phyloP scores from a whole-genome alignment of 2,888 invertebrate species.

The Perdita meconis region DNA sequence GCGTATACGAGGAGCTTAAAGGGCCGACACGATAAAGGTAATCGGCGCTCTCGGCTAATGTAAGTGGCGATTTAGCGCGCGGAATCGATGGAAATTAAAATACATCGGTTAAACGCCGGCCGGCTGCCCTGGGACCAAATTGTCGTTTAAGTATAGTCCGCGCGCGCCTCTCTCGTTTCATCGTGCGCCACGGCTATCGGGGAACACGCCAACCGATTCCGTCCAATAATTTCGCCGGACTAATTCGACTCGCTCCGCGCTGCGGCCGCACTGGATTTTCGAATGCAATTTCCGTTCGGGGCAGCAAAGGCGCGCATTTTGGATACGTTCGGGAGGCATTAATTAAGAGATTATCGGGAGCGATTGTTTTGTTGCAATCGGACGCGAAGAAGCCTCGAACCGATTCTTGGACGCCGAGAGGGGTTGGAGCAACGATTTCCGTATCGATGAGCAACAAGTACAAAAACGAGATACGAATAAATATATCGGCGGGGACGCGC shows the following conservation, averaged over 20 bases:
- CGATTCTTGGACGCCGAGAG: no score
- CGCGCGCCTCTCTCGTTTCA: constrained; percentile 48
- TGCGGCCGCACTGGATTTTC: constrained; percentile 5
- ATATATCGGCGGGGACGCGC: constrained; percentile 6
- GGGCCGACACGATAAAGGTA: constrained; percentile 64
- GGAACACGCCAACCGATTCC: constrained; percentile 39
- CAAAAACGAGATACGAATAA: constrained; percentile 11
- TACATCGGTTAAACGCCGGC: constrained; percentile 62
- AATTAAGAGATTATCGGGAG: background rate
- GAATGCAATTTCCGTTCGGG: constrained; percentile 45
- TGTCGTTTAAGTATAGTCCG: constrained; percentile 65
- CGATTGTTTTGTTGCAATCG: background rate
- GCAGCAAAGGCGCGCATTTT: background rate
- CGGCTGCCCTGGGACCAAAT: constrained; percentile 51
- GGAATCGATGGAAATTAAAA: constrained; percentile 69
- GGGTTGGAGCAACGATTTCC: background rate
- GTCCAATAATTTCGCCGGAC: constrained; percentile 45
- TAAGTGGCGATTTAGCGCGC: constrained; percentile 68
- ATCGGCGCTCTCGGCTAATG: constrained; percentile 64
- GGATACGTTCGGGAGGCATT: background rate
- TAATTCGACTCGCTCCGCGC: constrained; percentile 46
- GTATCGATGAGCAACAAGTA: no score
- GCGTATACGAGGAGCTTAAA: constrained; percentile 55
- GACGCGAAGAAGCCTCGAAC: no score
- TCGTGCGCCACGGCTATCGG: constrained; percentile 55